Evolutionary conservation across 2,797 vertebrate species (phyloP).

Genomic region (Oryzias sinensis): DNA sequence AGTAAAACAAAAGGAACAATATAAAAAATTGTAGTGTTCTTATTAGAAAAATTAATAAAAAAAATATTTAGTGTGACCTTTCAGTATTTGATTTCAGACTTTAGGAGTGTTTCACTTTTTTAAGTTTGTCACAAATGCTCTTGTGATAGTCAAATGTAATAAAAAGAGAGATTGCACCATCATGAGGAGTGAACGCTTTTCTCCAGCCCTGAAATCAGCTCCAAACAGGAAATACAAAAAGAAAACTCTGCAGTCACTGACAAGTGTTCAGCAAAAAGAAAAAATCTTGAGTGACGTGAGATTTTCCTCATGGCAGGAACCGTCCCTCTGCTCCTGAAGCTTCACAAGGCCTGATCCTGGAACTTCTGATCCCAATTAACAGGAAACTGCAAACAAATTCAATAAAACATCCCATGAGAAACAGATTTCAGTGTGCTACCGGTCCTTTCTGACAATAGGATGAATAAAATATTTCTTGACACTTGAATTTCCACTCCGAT

Average conservation of each 20-base stretch:
- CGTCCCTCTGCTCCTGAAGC: slow-evolving; percentile 32
- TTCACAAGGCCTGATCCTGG: slow-evolving; percentile 12
- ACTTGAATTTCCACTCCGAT: too few relatives aligned
- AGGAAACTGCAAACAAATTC: slow-evolving; percentile 33
- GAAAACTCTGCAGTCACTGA: slow-evolving; percentile 5
- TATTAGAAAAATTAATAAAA: slow-evolving; percentile 86
- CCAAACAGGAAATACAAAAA: slow-evolving; percentile 17
- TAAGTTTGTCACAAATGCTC: slow-evolving; percentile 79
- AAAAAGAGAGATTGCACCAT: slow-evolving; percentile 78
- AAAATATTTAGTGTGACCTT: slow-evolving; percentile 83
- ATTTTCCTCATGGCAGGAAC: neutral
- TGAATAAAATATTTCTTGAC: too few relatives aligned
- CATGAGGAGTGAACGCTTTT: neutral
- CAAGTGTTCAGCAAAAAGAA: neutral
- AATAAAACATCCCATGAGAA: neutral
- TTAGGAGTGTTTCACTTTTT: slow-evolving; percentile 75
- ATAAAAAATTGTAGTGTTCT: slow-evolving; percentile 88
- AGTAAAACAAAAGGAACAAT: slow-evolving; percentile 81
- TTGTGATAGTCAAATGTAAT: slow-evolving; percentile 81
- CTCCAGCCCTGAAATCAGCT: slow-evolving; percentile 4
- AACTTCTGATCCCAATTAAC: slow-evolving; percentile 23
- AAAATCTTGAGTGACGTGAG: too few relatives aligned
- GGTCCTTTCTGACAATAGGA: too few relatives aligned
- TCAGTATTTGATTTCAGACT: slow-evolving; percentile 73
- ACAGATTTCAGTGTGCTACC: neutral